Percentiles rank a stretch among this genome's conserved stretches.
phyloP scores from a whole-genome alignment of 2,797 vertebrate genomes.

The Arnoldichthys spilopterus region DNA sequence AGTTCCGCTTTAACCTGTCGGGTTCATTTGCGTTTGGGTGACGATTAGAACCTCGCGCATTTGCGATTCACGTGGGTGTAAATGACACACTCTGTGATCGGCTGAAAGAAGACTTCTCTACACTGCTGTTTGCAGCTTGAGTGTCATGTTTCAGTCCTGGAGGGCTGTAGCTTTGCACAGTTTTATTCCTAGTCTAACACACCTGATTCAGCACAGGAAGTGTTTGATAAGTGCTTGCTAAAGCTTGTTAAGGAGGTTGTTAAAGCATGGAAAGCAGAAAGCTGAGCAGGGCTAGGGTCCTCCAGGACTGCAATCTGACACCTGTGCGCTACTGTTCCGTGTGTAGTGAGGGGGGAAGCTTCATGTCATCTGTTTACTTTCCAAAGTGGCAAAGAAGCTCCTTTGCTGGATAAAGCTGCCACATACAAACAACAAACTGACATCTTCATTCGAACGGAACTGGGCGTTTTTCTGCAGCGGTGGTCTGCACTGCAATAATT shows the following conservation, averaged over 20 bases:
- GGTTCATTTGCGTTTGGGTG: slow-evolving; percentile 5
- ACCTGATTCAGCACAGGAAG: slow-evolving; percentile 17
- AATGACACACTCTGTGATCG: slow-evolving; percentile 6
- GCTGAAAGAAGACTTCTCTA: background rate
- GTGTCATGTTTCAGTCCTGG: background rate
- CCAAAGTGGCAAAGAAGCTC: no score
- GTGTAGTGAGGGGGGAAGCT: background rate
- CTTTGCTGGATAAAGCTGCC: background rate
- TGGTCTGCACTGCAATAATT: background rate
- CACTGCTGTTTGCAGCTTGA: background rate
- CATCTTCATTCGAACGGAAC: background rate
- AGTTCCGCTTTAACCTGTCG: background rate
- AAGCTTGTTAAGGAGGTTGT: background rate
- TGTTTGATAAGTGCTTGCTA: background rate
- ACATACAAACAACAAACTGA: background rate
- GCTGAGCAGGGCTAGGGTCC: background rate
- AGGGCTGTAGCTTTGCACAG: background rate
- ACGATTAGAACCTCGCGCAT: background rate
- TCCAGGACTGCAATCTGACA: background rate
- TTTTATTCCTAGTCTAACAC: background rate
- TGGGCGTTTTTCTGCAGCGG: background rate
- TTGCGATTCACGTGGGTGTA: background rate
- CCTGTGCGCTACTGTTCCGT: background rate
- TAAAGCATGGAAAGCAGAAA: background rate
- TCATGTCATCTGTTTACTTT: background rate